Conservation (phyloP, 2,113 vertebrate species). For the Podarcis muralis region DNA sequence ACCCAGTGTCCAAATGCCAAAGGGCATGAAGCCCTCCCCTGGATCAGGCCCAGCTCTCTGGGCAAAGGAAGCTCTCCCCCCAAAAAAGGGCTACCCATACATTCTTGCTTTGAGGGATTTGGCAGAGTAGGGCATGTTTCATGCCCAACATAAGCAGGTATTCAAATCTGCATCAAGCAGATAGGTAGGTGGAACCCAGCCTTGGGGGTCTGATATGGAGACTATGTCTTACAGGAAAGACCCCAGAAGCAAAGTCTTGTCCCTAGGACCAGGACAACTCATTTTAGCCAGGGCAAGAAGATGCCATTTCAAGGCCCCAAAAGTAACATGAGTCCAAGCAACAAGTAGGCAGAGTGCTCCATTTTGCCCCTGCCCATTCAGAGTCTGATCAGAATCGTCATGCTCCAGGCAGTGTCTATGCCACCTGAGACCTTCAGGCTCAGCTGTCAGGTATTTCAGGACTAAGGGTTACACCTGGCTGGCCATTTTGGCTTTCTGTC, state of each 20-base stretch:
- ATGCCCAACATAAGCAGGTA: too few relatives aligned
- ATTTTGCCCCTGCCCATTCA: too few relatives aligned
- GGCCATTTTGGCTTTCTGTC: background rate
- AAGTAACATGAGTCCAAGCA: background rate
- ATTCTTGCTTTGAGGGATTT: background rate
- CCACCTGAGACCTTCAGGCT: slow-evolving; percentile 28
- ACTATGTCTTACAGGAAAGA: background rate
- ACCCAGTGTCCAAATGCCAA: slow-evolving; percentile 68
- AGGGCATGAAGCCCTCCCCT: slow-evolving; percentile 39
- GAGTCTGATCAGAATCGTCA: background rate
- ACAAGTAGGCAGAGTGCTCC: background rate
- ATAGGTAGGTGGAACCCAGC: too few relatives aligned
- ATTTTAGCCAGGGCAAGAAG: background rate
- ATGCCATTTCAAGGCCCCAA: background rate
- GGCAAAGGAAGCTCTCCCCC: background rate
- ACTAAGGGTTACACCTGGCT: background rate
- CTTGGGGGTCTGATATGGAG: background rate
- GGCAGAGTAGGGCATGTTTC: background rate
- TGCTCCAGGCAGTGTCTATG: background rate
- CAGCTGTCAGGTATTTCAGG: background rate
- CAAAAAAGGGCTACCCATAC: background rate
- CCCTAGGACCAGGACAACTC: background rate
- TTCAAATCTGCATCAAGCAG: background rate
- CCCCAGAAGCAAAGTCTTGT: background rate
- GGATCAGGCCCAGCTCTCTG: background rate